These are phyloP conservation scores for Hemiscyllium ocellatum DNA, from an alignment of 2,113 vertebrate genomes.

Conservation along the genomic window DNA sequence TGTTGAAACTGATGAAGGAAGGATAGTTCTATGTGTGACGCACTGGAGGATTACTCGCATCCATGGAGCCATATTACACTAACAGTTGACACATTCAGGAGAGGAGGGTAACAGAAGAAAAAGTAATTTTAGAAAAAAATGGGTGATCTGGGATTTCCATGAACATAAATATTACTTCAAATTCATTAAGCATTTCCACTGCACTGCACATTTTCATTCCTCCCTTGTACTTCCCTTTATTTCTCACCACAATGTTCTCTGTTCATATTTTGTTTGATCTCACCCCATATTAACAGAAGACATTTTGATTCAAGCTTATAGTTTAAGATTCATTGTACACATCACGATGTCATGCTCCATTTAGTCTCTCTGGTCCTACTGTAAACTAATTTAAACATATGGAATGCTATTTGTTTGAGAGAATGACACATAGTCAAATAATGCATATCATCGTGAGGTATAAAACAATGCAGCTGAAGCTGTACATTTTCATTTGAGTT, in stretches of 20 bases:
- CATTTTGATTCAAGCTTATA: not conserved
- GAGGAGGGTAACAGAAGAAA: not conserved
- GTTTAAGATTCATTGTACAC: not conserved
- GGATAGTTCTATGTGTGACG: not conserved
- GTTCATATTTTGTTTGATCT: not conserved
- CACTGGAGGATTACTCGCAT: not conserved
- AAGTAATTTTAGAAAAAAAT: not conserved
- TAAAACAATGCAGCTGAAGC: not conserved
- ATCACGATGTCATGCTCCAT: not conserved
- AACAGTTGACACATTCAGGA: not conserved
- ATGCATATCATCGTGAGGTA: not conserved
- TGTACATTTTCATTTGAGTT: not conserved
- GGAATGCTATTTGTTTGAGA: not conserved
- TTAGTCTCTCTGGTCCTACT: not conserved
- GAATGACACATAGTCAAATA: not conserved
- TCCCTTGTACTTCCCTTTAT: not conserved
- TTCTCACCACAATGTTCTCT: not conserved
- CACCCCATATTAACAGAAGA: not conserved
- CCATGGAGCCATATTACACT: not conserved
- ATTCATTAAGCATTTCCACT: not conserved
- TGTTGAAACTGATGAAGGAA: not conserved
- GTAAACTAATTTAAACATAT: not conserved
- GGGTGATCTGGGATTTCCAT: not conserved
- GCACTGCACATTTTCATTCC: not conserved
- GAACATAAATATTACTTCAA: not conserved